phyloP scores from a whole-genome alignment of 2,113 vertebrate genomes.

The Tragelaphus imberbis region DNA sequence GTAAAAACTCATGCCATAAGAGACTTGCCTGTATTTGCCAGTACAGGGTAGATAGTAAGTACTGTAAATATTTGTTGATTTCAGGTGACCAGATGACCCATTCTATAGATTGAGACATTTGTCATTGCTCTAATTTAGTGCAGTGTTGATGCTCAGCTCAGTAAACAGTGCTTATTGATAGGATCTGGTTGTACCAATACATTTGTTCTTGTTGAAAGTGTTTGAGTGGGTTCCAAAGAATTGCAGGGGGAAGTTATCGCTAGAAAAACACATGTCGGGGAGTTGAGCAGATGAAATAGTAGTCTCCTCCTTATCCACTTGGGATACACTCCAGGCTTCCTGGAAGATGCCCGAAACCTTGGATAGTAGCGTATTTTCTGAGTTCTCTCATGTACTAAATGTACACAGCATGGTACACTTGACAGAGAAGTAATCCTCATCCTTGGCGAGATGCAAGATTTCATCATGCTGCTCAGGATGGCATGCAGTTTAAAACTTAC shows the following conservation, averaged over 20 bases:
- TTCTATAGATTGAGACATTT: constrained; percentile 4
- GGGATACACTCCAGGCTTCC: background rate
- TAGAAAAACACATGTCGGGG: background rate
- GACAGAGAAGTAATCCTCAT: background rate
- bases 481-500: background rate
- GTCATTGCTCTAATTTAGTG: background rate
- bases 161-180: background rate
- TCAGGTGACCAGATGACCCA: background rate
- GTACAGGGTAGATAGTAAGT: background rate
- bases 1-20: background rate
- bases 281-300: background rate
- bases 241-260: background rate
- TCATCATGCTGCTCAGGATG: background rate
- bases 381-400: background rate
- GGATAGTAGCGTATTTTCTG: background rate
- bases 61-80: background rate
- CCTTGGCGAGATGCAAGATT: background rate
- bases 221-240: background rate
- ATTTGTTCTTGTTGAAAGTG: background rate
- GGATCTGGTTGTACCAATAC: background rate
- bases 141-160: background rate
- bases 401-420: background rate
- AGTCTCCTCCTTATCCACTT: background rate
- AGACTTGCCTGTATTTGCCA: constrained; percentile 15
- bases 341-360: too few species aligned